Percentiles rank a stretch among this genome's conserved stretches.
phyloP scores from a whole-genome alignment of 2,113 vertebrate genomes.

The Lontra canadensis region DNA sequence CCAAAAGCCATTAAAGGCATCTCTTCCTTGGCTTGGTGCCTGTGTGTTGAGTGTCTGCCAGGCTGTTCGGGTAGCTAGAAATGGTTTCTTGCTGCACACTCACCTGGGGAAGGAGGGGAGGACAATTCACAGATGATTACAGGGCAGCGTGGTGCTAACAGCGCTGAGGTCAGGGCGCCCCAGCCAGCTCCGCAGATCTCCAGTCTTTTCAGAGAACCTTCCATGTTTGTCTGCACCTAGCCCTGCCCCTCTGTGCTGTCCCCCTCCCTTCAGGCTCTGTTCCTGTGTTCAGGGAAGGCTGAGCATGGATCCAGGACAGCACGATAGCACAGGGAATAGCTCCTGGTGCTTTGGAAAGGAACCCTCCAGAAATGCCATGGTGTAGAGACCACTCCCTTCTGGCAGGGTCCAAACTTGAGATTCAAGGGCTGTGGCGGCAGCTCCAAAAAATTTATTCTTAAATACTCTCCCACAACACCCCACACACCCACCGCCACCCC shows the following conservation, averaged over 20 bases:
- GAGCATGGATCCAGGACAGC: background rate
- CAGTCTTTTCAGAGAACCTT: background rate
- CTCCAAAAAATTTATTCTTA: background rate
- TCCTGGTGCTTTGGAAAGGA: background rate
- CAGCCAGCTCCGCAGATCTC: background rate
- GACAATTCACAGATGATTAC: too few species aligned
- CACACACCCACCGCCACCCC: fast-evolving
- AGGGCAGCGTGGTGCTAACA: fast-evolving
- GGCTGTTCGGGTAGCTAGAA: background rate
- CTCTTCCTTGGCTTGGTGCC: background rate
- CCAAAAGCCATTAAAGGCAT: fast-evolving
- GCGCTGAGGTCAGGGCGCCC: background rate
- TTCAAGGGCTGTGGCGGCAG: background rate
- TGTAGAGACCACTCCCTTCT: background rate
- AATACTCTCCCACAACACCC: background rate
- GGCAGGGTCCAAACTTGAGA: background rate
- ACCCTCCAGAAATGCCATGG: background rate
- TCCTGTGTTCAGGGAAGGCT: background rate
- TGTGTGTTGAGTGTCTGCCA: background rate
- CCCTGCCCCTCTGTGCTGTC: fast-evolving
- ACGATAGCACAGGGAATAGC: background rate
- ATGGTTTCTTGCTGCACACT: background rate
- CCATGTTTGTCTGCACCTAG: background rate
- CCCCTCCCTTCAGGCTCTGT: background rate
- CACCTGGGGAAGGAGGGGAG: background rate